These are phyloP conservation scores for Epinephelus malabaricus DNA, from an alignment of 2,797 vertebrate genomes.

Conservation along the genomic window DNA sequence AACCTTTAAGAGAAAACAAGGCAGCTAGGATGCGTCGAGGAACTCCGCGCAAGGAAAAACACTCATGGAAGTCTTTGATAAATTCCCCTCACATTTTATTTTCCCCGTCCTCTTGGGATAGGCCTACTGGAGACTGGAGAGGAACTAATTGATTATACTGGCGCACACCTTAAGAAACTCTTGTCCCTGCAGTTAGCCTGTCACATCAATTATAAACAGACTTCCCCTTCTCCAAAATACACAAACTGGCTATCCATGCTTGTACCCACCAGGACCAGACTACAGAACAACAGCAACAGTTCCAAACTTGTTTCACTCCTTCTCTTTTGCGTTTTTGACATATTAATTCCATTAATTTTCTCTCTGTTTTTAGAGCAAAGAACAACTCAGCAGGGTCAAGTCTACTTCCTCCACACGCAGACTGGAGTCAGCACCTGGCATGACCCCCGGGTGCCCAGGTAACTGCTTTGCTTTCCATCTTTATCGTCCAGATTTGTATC, in stretches of 20 bases:
- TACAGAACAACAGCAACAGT: conserved; percentile 21
- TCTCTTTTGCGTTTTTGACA: conserved; percentile 30
- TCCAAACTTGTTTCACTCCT: conserved; percentile 20
- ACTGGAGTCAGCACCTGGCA: conserved; percentile 98
- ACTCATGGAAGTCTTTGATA: conserved; percentile 58
- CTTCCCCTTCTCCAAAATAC: conserved; percentile 52
- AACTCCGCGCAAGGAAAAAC: conserved; percentile 55
- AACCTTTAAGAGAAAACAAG: conserved; percentile 46
- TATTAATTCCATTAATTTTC: neutral
- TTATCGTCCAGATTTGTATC: neutral
- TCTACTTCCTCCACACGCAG: conserved; percentile 97
- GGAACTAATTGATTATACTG: conserved; percentile 69
- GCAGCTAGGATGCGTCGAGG: conserved; percentile 24
- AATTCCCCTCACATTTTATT: conserved; percentile 51
- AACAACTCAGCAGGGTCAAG: conserved; percentile 96
- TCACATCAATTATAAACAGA: conserved; percentile 68
- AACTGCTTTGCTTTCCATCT: conserved; percentile 22
- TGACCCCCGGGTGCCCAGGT: conserved; percentile 96
- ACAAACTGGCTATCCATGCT: conserved; percentile 41
- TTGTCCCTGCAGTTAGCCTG: conserved; percentile 56
- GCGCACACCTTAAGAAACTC: conserved; percentile 57
- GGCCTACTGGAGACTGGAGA: conserved; percentile 45
- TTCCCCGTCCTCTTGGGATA: conserved; percentile 32
- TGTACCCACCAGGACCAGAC: conserved; percentile 33
- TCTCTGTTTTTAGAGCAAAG: conserved; percentile 91